Base-by-base conservation (phyloP, 2,888 invertebrate species). In the Aspidiotus rigidus region DNA sequence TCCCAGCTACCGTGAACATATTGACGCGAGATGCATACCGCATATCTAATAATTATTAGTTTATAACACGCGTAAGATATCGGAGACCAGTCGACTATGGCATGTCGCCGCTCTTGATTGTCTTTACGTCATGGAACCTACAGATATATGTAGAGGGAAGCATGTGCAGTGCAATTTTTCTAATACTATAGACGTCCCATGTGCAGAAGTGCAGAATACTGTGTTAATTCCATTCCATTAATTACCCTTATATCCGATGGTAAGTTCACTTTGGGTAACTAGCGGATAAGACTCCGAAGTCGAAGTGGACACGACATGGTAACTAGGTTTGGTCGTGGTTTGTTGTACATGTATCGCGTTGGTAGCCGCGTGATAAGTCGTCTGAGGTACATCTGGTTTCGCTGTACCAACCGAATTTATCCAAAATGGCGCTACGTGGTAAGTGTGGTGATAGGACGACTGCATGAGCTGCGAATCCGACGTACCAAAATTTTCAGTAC, bases 241-340 rank as follows among this genome's bases (percentile, higher is more conserved):
- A 63, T 69, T 69, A 69, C 69, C 69, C 62, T 69, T 69, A 69
- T 44, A 69, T 69, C 69, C 69, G 63, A 69, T 56, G 15, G 69
- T 69, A 17, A 44, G 49, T 13, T 69, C 60, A 61, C 42, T 69
- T 61, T 69, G 69, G 49, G 55, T 62, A 54, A 62, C 61, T 40
- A 61, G 62, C 16, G 54, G 62, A 8, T 41, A 62, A 10, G 42
- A 15, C 61, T 42, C 41, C 17, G 69, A 13, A 62, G 53, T 62
- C 28, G 69, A 62, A 61, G 60, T 67, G 59, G 67, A 59, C 41
- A 60, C 28, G 42, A 44, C 42, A 49, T 69, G 69, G 62, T 69
- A 69, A 62, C 62, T 57, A 16, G 69, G 69, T 63, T 69, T 69
- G 17, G 69, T 44, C 40, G 69, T 56, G 28, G 62, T 62, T 63